phyloP scores from a whole-genome alignment of 2,113 vertebrate genomes.

The Mus musculus region GRCm39 chr17:44883001-44883500 shows the following conservation, averaged over 20 bases:
- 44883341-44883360: conserved; percentile 76
- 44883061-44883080: not conserved
- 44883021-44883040: not conserved
- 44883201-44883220: conserved; percentile 54
- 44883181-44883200: not conserved
- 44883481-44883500: not conserved
- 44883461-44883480: not conserved
- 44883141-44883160: conserved; percentile 27
- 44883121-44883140: not conserved
- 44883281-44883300: conserved; percentile 80
- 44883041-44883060: not conserved
- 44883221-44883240: conserved; percentile 71
- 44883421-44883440: conserved; percentile 63
- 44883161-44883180: not conserved
- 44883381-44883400: conserved; percentile 45
- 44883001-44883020: conserved; percentile 33
- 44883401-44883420: conserved; percentile 38
- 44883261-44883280: conserved; percentile 76
- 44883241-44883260: conserved; percentile 63
- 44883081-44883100: not conserved
- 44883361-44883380: conserved; percentile 49
- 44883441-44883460: conserved; percentile 44
- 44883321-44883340: conserved; percentile 74
- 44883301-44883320: conserved; percentile 71
- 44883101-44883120: not conserved